Evolutionary conservation across 2,113 vertebrate species (phyloP).

Genomic region (Neodon shergylaensis): DNA sequence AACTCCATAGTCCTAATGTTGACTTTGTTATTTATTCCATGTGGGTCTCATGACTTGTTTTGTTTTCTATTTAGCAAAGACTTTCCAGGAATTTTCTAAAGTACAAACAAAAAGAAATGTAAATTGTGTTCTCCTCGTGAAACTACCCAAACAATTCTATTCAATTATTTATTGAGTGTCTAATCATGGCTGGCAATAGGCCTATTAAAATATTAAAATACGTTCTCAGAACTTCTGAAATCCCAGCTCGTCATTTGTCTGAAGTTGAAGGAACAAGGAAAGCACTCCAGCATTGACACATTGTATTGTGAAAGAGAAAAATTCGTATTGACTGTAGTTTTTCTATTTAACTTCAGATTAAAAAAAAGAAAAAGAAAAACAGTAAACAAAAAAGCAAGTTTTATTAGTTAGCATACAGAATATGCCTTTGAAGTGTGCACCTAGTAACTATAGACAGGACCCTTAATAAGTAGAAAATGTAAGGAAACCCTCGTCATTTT

Average conservation of each 20-base stretch:
- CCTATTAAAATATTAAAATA: slow-evolving; percentile 79
- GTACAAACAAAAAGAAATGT: slow-evolving; percentile 69
- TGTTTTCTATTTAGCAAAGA: slow-evolving; percentile 77
- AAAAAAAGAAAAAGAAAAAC: neutral
- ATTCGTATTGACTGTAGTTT: slow-evolving; percentile 16
- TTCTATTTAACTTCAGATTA: slow-evolving; percentile 51
- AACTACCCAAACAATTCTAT: slow-evolving; percentile 26
- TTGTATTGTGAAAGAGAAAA: slow-evolving; percentile 52
- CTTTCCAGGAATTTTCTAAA: slow-evolving; percentile 73
- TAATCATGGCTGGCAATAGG: slow-evolving; percentile 68
- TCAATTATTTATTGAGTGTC: slow-evolving; percentile 70
- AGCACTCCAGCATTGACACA: slow-evolving; percentile 21
- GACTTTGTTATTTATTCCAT: slow-evolving; percentile 77
- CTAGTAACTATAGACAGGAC: slow-evolving; percentile 30
- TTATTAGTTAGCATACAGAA: slow-evolving; percentile 62
- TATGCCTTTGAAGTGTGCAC: slow-evolving; percentile 68
- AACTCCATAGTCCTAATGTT: slow-evolving; percentile 77
- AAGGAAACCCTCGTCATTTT: slow-evolving; percentile 50
- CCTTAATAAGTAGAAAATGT: slow-evolving; percentile 60
- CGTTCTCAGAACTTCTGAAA: slow-evolving; percentile 66
- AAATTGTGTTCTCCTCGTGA: slow-evolving; percentile 24
- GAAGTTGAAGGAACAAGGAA: slow-evolving; percentile 48
- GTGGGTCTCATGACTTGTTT: slow-evolving; percentile 69
- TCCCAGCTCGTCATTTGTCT: slow-evolving; percentile 47
- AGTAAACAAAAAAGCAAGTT: slow-evolving; percentile 46